phyloP scores from a whole-genome alignment of 2,797 vertebrate species.

The Monodelphis domestica region DNA sequence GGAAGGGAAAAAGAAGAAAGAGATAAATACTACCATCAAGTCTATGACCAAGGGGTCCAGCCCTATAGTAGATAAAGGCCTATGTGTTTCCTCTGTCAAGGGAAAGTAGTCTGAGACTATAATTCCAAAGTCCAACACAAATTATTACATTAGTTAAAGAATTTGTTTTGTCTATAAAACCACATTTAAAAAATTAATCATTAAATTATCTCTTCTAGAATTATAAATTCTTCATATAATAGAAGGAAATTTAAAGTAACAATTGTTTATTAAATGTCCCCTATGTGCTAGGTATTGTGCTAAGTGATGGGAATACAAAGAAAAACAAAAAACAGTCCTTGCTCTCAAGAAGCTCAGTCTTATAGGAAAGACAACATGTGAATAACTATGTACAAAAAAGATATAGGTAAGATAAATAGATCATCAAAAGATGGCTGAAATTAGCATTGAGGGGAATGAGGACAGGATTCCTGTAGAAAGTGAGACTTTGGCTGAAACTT shows the following conservation, averaged over 20 bases:
- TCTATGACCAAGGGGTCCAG: background rate
- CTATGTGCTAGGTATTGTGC: background rate
- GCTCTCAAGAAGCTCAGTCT: background rate
- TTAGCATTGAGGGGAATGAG: background rate
- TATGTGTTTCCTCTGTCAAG: background rate
- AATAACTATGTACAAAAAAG: background rate
- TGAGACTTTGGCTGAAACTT: background rate
- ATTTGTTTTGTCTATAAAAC: background rate
- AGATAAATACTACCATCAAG: background rate
- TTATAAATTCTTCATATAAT: background rate
- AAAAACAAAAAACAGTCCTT: background rate
- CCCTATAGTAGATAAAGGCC: background rate
- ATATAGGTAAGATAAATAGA: background rate
- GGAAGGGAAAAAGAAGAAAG: background rate
- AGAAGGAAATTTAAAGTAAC: background rate
- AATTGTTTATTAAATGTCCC: background rate
- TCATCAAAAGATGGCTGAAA: background rate
- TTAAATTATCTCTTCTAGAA: background rate
- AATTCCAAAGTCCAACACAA: background rate
- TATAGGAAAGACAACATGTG: no score
- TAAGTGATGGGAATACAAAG: background rate
- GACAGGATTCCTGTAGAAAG: background rate
- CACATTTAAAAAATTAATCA: background rate
- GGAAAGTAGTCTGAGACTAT: background rate
- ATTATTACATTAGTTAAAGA: background rate